These are phyloP conservation scores for Pyrgus malvae DNA, from an alignment of 2,888 invertebrate species.

Conservation along the genomic window DNA sequence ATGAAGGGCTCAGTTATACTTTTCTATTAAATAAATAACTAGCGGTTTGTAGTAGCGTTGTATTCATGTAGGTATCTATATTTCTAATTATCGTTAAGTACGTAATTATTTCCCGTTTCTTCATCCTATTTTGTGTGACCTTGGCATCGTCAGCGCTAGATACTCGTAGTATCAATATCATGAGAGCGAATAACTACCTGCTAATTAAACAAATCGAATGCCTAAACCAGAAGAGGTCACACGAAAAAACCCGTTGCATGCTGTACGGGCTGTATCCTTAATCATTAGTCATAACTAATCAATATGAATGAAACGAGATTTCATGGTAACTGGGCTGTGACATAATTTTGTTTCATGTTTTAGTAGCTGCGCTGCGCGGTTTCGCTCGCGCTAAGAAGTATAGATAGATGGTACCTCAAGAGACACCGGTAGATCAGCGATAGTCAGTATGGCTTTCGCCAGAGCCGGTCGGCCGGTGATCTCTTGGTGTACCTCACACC, in stretches of 20 bases:
- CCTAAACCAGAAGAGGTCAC: slow-evolving; percentile 28
- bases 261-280: neutral
- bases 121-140: slow-evolving; percentile 32
- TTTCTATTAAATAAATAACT: too few species aligned
- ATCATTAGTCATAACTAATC: neutral
- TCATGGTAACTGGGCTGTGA: neutral
- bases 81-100: too few species aligned
- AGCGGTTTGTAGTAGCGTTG: too few species aligned
- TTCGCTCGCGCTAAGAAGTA: too few species aligned
- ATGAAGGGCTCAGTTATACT: too few species aligned
- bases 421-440: too few species aligned
- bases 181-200: neutral
- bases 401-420: too few species aligned
- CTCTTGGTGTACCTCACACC: too few species aligned
- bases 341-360: neutral
- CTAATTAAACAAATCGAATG: slow-evolving; percentile 3
- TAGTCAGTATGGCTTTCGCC: too few species aligned
- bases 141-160: slow-evolving; percentile 34
- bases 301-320: neutral
- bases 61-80: too few species aligned
- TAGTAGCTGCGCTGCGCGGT: neutral
- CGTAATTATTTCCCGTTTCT: slow-evolving; percentile 33
- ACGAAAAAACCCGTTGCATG: slow-evolving; percentile 23
- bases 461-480: too few species aligned
- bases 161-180: too few species aligned